Evolutionary conservation across 2,113 vertebrate species (phyloP).

Genomic region (Cyprinus carpio): DNA sequence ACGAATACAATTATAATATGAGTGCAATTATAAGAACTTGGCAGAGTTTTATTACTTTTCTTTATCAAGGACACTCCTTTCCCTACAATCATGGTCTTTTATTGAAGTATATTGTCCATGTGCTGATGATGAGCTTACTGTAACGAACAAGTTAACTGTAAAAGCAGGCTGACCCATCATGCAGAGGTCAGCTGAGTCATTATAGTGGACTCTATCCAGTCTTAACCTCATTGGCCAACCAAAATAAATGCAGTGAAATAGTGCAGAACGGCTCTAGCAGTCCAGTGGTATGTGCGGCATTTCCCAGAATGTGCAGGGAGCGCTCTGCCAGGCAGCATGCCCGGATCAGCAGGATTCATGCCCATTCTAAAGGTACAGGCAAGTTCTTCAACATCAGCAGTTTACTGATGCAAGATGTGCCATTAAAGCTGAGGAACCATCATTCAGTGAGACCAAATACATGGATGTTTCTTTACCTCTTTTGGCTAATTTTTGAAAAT

Average conservation of each 20-base stretch:
- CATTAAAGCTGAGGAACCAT: not conserved
- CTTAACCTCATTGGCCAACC: not conserved
- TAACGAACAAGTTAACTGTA: not conserved
- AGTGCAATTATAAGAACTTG: not conserved
- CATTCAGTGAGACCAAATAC: not conserved
- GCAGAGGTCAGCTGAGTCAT: constrained; percentile 14
- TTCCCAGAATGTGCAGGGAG: constrained; percentile 49
- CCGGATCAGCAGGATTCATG: constrained; percentile 36
- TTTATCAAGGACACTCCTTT: not conserved
- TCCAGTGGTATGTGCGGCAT: constrained; percentile 52
- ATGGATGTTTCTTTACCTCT: not conserved
- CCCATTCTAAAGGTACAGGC: constrained; percentile 17
- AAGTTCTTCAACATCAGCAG: constrained; percentile 25
- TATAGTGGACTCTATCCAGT: not conserved
- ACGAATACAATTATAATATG: not conserved
- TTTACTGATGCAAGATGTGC: constrained; percentile 1
- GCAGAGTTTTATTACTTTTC: not conserved
- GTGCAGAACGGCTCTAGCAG: constrained; percentile 35
- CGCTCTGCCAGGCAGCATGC: constrained; percentile 45
- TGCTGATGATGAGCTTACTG: not conserved
- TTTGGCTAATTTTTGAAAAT: not conserved
- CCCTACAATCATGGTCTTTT: not conserved
- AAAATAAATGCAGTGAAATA: constrained; percentile 37
- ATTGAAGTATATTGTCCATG: not conserved
- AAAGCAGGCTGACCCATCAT: not conserved